Evolutionary conservation across 2,113 vertebrate species (phyloP).

Genomic region (Meriones unguiculatus): DNA sequence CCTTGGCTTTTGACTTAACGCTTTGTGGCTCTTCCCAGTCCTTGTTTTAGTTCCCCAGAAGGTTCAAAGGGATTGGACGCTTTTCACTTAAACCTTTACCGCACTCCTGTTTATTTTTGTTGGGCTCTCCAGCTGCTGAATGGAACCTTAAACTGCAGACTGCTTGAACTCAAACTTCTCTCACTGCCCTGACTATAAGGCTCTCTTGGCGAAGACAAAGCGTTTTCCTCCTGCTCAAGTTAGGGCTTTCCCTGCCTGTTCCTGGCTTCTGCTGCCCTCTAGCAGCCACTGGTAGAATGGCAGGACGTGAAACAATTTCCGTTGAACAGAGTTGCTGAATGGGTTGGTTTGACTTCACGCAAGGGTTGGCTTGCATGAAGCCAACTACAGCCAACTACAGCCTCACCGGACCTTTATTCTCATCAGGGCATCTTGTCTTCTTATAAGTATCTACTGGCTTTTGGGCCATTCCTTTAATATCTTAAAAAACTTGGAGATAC

Average conservation of each 20-base stretch:
- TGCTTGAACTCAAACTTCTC: constrained; percentile 55
- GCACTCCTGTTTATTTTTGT: neutral
- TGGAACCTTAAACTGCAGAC: neutral
- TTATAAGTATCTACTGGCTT: neutral
- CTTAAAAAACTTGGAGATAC: neutral
- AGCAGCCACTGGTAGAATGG: constrained; percentile 64
- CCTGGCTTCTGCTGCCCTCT: constrained; percentile 82
- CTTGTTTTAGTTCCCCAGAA: constrained; percentile 16
- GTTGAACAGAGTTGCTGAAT: neutral
- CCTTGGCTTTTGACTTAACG: neutral
- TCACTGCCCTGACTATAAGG: constrained; percentile 16
- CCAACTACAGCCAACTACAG: neutral
- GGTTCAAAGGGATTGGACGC: neutral
- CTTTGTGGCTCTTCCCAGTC: neutral
- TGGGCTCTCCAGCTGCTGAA: constrained; percentile 28
- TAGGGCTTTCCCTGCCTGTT: constrained; percentile 16
- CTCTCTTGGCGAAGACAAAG: neutral
- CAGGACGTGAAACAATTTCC: constrained; percentile 61
- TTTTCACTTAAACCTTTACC: neutral
- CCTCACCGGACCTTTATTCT: neutral
- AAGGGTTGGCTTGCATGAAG: too few species aligned
- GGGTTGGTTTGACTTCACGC: neutral
- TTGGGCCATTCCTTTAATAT: neutral
- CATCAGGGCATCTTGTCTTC: neutral
- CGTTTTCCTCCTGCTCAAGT: neutral